Base-by-base conservation (phyloP, 1,140 invertebrate genomes). In the Cherax quadricarinatus region DNA sequence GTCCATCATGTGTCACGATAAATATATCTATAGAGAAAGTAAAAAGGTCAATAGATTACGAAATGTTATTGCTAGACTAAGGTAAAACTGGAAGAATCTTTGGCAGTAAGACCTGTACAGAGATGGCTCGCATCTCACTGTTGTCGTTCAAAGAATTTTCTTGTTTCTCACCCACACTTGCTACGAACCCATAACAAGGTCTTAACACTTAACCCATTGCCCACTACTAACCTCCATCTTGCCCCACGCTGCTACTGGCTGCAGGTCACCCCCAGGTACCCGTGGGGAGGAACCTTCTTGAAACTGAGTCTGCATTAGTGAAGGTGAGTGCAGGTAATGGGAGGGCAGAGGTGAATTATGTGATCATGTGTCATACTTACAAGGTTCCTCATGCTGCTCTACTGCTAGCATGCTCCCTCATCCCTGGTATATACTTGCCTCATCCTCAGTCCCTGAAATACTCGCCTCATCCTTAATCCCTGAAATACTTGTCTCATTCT, bases 311-410 rank as follows among this genome's bases (percentile, higher is more conserved):
- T 21, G 24, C 14, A 83, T 83, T 83, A 57, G 51, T 51, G 12
- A 30, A 30, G 24, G 10, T 83, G 57, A 57, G 57, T n/a, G 57
- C 51, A 53, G 57, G 81, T 83, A 83, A 83, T n/a, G 57, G 24
- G 81, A n/a, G 81, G 21, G 81, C 57, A 7, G 57, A 16, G n/a
- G 51, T 83, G 81, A 83, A 51, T 83, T 83, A 83, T 60, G 53
- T 4, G 81, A 48, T 16, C 57, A 83, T 83, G 57, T 60, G 81
- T 83, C 81, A 83, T 83, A 82, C 48, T 82, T 82, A 83, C 81
- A 83, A 4, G 51, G 48, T 83, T 60, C 49, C 57, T 83, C 81
- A 83, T 51, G 51, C 81, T 60, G 51, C 49, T 83, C 6, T 12
- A 3, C 2, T 41, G 30, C 30, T 41, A 21, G 48, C 80, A 18